Percentiles rank a stretch among this genome's conserved stretches.
Evolutionary conservation across 2,888 invertebrate species (phyloP).

Genomic region (Hoplodrina blanda): DNA sequence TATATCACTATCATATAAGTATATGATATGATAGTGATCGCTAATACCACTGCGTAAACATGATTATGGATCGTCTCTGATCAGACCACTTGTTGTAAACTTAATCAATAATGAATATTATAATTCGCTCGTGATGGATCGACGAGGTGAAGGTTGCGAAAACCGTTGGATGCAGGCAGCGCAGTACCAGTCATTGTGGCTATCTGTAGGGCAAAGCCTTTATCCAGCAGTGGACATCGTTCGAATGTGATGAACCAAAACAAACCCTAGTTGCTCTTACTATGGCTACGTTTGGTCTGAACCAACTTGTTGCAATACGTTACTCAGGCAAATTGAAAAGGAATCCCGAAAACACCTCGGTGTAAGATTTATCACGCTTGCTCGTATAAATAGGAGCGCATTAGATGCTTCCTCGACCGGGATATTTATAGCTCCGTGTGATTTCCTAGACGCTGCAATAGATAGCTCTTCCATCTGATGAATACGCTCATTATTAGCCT

Average conservation of each 20-base stretch:
- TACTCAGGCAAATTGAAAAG: conserved; percentile 55
- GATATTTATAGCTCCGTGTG: conserved; percentile 57
- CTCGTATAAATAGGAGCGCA: conserved; percentile 52
- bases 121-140: not conserved
- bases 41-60: not conserved
- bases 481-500: conserved; percentile 38
- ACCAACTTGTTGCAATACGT: conserved; percentile 55
- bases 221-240: no score
- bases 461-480: conserved; percentile 36
- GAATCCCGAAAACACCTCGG: conserved; percentile 51
- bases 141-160: not conserved
- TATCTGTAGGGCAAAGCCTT: no score
- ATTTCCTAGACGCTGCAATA: conserved; percentile 46
- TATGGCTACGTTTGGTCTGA: not conserved
- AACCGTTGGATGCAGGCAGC: no score
- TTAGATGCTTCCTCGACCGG: conserved; percentile 51
- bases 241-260: no score
- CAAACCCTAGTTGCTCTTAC: not conserved
- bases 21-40: not conserved
- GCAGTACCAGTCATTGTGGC: no score
- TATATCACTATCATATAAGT: no score
- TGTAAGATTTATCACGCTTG: conserved; percentile 52
- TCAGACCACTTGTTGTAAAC: not conserved
- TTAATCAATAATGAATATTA: not conserved
- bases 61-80: not conserved